Evolutionary conservation across 2,113 vertebrate species (phyloP), one percentile per base, ranked within the genome.

Genomic region (Myrmecobius fasciatus): DNA sequence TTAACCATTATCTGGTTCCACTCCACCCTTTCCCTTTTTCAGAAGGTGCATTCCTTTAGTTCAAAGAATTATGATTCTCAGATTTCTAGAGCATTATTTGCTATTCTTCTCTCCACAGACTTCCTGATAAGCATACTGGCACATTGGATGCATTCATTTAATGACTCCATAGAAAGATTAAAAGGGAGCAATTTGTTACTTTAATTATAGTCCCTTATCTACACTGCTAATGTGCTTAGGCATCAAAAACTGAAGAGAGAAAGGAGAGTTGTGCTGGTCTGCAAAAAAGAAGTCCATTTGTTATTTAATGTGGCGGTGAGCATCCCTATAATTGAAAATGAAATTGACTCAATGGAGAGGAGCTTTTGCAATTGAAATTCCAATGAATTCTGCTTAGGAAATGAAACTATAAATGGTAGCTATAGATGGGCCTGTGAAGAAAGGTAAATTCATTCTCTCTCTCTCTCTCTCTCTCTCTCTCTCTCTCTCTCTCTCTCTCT

Each of bases 221-320:
- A n/a, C 6, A 0, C 43, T 93, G 26, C 9, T 51, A 95, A 91
- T 54, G 89, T 11, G 93, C 48, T 92, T 48, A 43, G 52, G 43
- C 93, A 36, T 96, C 90, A 92, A 94, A 83, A 94, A 95, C 88
- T 56, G 49, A 91, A 89, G 92, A 52, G 25, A 97, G 26, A 75
- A 91, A 22, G 48, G 89, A 52, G 75, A 91, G 89, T 56, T n/a
- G 2, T 1, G 53, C 25, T 54, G 95, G 25, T 90, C n/a, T 51
- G 67, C 67, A 83, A 94, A 89, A 53, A 92, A 95, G 94, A 93
- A 91, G 8, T 67, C 31, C 36, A 10, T 7, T 10, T 31, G 49
- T 25, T 49, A 94, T 20, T 25, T 75, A 17, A 9, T 89, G 36
- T 8, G 51, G 52, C 3, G 91, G 26, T 6, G 53, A 92, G 47